Evolutionary conservation across 2,113 vertebrate genomes (phyloP).

Genomic region (Gnathonemus echidnorhynchus): DNA sequence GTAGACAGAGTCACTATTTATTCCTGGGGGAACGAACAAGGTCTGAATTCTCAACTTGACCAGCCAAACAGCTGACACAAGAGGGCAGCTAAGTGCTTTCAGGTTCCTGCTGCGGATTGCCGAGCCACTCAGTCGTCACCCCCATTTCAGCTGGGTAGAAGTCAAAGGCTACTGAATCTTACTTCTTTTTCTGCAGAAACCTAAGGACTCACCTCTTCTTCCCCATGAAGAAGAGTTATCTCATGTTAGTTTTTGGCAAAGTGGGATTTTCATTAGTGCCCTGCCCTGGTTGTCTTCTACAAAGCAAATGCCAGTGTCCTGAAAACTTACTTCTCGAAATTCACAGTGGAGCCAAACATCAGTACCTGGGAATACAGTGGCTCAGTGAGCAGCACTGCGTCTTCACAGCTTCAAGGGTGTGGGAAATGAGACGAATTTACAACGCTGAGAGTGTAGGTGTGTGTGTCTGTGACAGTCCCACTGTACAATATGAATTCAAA

Average conservation of each 20-base stretch:
- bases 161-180: background rate
- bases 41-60: background rate
- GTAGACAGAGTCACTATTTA: background rate
- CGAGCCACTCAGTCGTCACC: background rate
- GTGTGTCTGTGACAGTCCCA: background rate
- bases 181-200: background rate
- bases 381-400: background rate
- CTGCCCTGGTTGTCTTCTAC: background rate
- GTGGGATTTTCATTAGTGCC: background rate
- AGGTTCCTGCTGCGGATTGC: background rate
- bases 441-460: background rate
- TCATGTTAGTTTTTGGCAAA: background rate
- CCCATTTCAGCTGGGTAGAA: background rate
- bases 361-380: background rate
- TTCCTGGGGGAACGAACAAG: background rate
- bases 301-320: background rate
- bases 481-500: background rate
- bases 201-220: background rate
- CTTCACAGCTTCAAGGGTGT: background rate
- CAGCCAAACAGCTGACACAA: background rate
- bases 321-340: background rate
- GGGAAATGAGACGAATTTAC: background rate
- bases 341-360: background rate
- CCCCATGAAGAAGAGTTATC: background rate
- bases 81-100: background rate